Base-by-base conservation (phyloP, 2,113 vertebrate genomes). In the Phaethornis superciliosus region DNA sequence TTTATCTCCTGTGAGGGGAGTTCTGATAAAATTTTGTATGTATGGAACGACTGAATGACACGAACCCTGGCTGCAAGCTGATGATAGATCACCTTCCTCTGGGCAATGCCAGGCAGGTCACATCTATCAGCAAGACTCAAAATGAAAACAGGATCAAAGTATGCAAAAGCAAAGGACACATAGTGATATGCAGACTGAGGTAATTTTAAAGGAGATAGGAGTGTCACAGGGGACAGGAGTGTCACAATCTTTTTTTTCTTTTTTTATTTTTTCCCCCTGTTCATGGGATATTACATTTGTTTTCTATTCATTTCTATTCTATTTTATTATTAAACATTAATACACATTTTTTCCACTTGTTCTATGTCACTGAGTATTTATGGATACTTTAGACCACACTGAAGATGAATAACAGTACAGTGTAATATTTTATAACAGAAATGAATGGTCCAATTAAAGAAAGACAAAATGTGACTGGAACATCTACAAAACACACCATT, bases 21-120 rank as follows among this genome's bases (percentile, higher is more conserved):
- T 54, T 77, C 44, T 68, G 90, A 91, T 75, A 83, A 95, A 88
- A 96, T 90, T 81, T 90, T 60, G 7, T 67, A 60, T 20, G 60
- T 74, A 47, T 0, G 0, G 63, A 80, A 65, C 47, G 89, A 83
- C 87, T 24, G 9, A 82, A 47, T 27, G 75, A 70, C 84, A 94
- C 47, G 63, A 85, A 20, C 35, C 30, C 67, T 71, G 85, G 28
- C 60, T 91, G 88, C 13, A 81, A 37, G 68, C 44, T 71, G 76
- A n/a, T 83, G 71, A 93, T 28, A 82, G 70, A 91, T 90, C 87
- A 92, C 71, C 77, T 91, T 86, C 77, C 35, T 86, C 68, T 54
- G 88, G 64, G 82, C 40, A 67, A 42, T 67, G 52, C 64, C 85
- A 80, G 23, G 55, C 79, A 85, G 79, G 42, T 96, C 65, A 13